Conservation (phyloP, 2,113 vertebrate genomes). For the Caranx melampygus region DNA sequence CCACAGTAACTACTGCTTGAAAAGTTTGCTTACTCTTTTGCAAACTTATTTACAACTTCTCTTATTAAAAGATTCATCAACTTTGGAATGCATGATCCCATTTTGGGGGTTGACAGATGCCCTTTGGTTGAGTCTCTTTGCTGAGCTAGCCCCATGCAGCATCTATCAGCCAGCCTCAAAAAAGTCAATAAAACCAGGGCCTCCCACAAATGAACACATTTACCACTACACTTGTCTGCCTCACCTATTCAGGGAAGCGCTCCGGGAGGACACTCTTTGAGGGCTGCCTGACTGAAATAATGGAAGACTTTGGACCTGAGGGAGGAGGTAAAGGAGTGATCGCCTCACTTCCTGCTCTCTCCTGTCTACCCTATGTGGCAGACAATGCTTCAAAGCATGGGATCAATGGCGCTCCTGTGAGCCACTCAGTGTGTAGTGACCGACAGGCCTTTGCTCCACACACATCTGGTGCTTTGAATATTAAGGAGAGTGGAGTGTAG, state of each 20-base stretch:
- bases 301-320: conserved; percentile 38
- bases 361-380: conserved; percentile 41
- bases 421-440: conserved; percentile 34
- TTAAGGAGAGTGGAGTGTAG: not conserved
- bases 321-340: conserved; percentile 28
- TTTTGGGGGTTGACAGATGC: conserved; percentile 63
- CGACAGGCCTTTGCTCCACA: conserved; percentile 28
- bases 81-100: conserved; percentile 49
- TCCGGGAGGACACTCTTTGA: conserved; percentile 30
- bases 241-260: conserved; percentile 45
- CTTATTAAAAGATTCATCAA: conserved; percentile 53
- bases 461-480: conserved; percentile 35
- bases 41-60: conserved; percentile 20
- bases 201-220: conserved; percentile 71
- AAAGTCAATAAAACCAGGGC: conserved; percentile 67
- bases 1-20: not conserved
- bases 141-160: conserved; percentile 28
- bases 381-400: conserved; percentile 50
- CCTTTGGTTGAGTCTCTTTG: conserved; percentile 68
- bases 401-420: conserved; percentile 40
- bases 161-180: conserved; percentile 54
- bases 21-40: conserved; percentile 7
- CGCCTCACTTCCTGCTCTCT: conserved; percentile 35
- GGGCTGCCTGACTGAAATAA: conserved; percentile 57
- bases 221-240: conserved; percentile 49